Conservation (phyloP, 1,140 invertebrate genomes). For the Papilio dardanus region DNA sequence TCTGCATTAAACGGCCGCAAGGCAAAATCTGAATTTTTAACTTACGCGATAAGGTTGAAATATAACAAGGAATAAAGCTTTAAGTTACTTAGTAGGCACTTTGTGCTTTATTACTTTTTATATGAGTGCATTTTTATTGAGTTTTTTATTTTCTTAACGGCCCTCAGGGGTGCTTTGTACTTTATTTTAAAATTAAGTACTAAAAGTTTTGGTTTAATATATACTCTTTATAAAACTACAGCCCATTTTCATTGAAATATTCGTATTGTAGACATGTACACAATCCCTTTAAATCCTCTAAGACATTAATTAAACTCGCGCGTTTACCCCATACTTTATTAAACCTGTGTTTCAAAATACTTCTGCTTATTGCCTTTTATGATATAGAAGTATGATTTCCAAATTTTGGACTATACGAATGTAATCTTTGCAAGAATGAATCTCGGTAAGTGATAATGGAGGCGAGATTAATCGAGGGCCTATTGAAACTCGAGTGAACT, state of each 20-base stretch:
- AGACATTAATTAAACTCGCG: background rate
- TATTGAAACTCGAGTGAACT: constrained; percentile 51
- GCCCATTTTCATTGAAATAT: background rate
- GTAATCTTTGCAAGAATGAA: constrained; percentile 46
- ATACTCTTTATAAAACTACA: too few species aligned
- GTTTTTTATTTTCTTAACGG: background rate
- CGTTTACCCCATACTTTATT: background rate
- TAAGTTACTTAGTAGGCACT: constrained; percentile 24
- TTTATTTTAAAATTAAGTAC: too few species aligned
- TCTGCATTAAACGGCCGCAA: constrained; percentile 7
- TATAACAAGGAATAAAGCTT: constrained; percentile 29
- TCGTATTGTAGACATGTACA: background rate
- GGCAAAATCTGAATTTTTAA: constrained; percentile 34
- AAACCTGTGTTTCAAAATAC: too few species aligned
- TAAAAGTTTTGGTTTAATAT: too few species aligned
- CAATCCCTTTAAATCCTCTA: background rate
- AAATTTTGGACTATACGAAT: background rate
- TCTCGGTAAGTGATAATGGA: constrained; percentile 51
- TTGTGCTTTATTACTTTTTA: constrained; percentile 32
- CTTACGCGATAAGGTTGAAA: constrained; percentile 34
- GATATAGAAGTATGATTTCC: background rate
- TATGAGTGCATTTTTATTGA: constrained; percentile 7
- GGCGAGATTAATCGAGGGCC: constrained; percentile 52
- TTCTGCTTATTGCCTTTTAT: too few species aligned
- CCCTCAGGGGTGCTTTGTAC: too few species aligned